Evolutionary conservation across 2,888 invertebrate species (phyloP), one percentile per base, ranked within the genome.

Genomic region (Endotricha flammealis): DNA sequence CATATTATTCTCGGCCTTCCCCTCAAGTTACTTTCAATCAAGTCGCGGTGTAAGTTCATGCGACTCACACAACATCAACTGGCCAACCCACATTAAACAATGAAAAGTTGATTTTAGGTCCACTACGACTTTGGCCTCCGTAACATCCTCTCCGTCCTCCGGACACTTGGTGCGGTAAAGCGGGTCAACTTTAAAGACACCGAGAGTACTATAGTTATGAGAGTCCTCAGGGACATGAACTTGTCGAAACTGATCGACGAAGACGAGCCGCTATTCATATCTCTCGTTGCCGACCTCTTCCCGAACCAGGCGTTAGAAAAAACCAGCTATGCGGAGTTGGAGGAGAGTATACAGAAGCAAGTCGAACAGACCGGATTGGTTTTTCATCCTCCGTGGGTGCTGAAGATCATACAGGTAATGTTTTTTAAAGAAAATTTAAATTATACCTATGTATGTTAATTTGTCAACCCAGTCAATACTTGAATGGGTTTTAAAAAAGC

Each of bases 141-240:
- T 52, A 98, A 98, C 71, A 98, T 98, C 60, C 86, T 98, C 9
- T 98, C 98, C 0, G 98, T 98, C 2, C 82, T 98, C 31, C 88
- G 98, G 50, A 97, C 96, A 4, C 87, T 98, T 9, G 98, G 98
- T 4, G 95, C 97, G 0, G 91, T 96, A 0, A 98, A 98, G 73
- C 88, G 98, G 42, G 91, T 93, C 5, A 97, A 97, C 78, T 93
- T 91, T 5, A 95, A 95, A 77, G 98, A 98, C 76, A 92, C 94
- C 25, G 98, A 98, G 80, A 95, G 96, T 61, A 97, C 96, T 8
- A 98, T 97, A 50, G 98, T 98, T 8, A 98, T 98, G 98, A 88
- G 97, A 58, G 97, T 98, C 7, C 83, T 98, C n/a, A 88, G 98
- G 50, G 98, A 98, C 69, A 98, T 98, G 98, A 98, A 98, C 87